Evolutionary conservation across 2,888 invertebrate genomes (phyloP), one percentile per base, ranked within the genome.

Genomic region (Cremastobaeus sp.): DNA sequence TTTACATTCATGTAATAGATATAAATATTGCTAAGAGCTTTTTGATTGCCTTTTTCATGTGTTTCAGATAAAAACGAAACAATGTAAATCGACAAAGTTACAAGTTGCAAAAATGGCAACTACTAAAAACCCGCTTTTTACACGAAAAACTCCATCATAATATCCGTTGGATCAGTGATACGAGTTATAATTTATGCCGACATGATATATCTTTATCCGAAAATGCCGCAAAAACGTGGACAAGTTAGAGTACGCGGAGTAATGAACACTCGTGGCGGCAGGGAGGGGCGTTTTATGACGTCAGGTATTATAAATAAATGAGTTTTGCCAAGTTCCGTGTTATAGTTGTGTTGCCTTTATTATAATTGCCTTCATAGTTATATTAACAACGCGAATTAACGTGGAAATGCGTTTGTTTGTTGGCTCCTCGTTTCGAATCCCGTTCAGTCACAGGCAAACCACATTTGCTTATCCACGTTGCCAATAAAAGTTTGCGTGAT

Each of bases 261-360:
- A 52, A 52, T 43, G 64, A 34, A 34, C 35, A 47, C 55, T 21
- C 25, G 34, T 25, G 17, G 2, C n/a, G n/a, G n/a, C n/a, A n/a
- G 35, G 12, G 18, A 20, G 55, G 15, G 9, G 11, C 30, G 30
- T 32, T 55, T 55, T 66, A 47, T 55, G 37, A 41, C 55, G 28
- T 48, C 30, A 48, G n/a, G 15, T 15, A 47, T 35, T 55, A 65
- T 66, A 66, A 55, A 66, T 57, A 66, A 66, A 39, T 55, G 30
- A 54, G 25, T 54, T 54, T 45, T 64, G 54, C 54, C 37, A 45
- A 64, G 64, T 52, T 64, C 11, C 34, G 9, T 35, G 25, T 52
- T 52, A 52, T 34, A 52, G 20, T 9, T 30, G 14, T 8, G 28
- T 11, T 41, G 18, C 20, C 34, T 28, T 65, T 65, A 55, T 54